Conservation (phyloP, 2,797 vertebrate species). For the Micromesistius poutassou region DNA sequence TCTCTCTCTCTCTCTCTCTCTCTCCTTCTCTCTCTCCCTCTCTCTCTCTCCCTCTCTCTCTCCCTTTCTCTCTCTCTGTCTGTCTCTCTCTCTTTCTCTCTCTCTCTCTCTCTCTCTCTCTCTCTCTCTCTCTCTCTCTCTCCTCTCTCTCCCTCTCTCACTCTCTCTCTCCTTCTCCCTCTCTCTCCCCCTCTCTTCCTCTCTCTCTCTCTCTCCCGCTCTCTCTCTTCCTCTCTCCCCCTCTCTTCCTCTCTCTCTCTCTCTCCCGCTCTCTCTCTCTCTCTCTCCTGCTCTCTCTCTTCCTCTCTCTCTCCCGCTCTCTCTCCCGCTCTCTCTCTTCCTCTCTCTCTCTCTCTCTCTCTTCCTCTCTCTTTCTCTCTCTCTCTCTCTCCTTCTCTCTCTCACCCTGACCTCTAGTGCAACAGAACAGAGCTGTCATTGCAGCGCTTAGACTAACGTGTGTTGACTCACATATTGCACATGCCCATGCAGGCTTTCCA, state of each 20-base stretch:
- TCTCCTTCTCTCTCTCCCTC: too few species aligned
- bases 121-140: too few species aligned
- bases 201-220: not conserved
- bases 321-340: not conserved
- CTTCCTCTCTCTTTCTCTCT: not conserved
- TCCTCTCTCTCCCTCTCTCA: not conserved
- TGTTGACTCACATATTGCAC: not conserved
- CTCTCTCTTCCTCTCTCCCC: not conserved
- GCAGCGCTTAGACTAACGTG: not conserved
- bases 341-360: not conserved
- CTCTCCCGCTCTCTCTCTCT: not conserved
- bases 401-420: not conserved
- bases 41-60: too few species aligned
- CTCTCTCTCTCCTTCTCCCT: too few species aligned
- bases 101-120: too few species aligned
- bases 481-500: conserved; percentile 1
- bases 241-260: too few species aligned
- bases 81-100: too few species aligned
- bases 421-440: not conserved
- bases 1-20: too few species aligned
- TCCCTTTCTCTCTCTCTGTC: too few species aligned
- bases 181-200: too few species aligned
- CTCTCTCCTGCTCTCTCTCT: not conserved
- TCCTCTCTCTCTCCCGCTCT: not conserved
- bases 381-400: not conserved